Percentiles rank a stretch among this genome's conserved stretches.
Conservation (phyloP, 2,888 invertebrate species). For the Rutpela maculata region DNA sequence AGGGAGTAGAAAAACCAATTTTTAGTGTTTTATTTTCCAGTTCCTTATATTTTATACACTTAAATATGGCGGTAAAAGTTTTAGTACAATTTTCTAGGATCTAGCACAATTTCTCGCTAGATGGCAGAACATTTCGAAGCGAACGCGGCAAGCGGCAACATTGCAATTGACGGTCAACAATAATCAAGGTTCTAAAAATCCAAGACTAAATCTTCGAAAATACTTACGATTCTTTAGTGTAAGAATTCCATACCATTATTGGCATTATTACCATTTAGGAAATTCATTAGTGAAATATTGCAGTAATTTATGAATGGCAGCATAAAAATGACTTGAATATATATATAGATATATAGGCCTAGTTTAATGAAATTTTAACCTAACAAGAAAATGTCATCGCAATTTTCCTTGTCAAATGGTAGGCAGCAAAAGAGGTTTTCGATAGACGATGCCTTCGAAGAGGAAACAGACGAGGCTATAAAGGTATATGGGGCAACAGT, state of each 20-base stretch:
- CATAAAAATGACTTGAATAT: conserved; percentile 43
- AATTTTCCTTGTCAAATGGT: conserved; percentile 63
- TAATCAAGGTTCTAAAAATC: not conserved
- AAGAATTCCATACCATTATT: not conserved
- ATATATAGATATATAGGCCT: too few species aligned
- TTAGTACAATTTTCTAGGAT: too few species aligned
- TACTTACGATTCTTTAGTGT: not conserved
- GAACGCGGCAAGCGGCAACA: too few species aligned
- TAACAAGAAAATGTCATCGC: conserved; percentile 59
- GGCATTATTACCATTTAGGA: not conserved
- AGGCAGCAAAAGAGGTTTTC: conserved; percentile 82
- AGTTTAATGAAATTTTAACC: conserved; percentile 37
- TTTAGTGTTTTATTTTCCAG: too few species aligned
- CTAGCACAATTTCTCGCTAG: too few species aligned
- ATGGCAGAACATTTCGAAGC: too few species aligned
- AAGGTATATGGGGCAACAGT: conserved; percentile 87
- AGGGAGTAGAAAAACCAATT: too few species aligned
- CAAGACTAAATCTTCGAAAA: conserved; percentile 21
- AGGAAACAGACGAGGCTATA: conserved; percentile 88
- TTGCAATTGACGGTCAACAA: too few species aligned
- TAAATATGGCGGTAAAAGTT: too few species aligned
- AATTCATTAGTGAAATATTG: conserved; percentile 1
- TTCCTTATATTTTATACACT: too few species aligned
- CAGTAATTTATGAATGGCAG: conserved; percentile 2
- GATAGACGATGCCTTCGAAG: conserved; percentile 90